Base-by-base conservation (phyloP, 2,113 vertebrate genomes). In the Nesoenas mayeri region DNA sequence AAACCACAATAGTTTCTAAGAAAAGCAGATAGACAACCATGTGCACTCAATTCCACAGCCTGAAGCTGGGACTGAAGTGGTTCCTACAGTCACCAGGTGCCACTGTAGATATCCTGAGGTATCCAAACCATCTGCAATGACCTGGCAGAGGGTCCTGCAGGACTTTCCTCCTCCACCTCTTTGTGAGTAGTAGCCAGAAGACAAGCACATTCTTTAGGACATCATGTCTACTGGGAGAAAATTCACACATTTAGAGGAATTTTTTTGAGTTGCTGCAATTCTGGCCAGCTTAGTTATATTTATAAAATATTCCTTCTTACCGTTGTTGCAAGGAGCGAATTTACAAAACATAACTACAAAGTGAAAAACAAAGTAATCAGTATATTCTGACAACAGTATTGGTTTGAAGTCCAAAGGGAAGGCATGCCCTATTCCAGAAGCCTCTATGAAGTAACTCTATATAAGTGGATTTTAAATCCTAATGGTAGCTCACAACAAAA, bases 1-100 rank as follows among this genome's bases (percentile, higher is more conserved):
- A 91, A 96, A 92, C 89, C 94, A 95, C 92, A 89, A 53, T 16
- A 34, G 88, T 86, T 95, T 94, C 66, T 73, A 47, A 85, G 28
- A 88, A 44, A 84, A 73, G 31, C 5, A 34, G n/a, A 40, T n/a
- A 71, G 12, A 71, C 69, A 66, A 90, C 91, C 36, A 72, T 2
- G 18, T 51, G 25, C 14, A 4, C 22, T 66, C 7, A 4, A 60
- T 28, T 32, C 14, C 47, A 34, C 17, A 31, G 74, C 66, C 57
- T 40, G 51, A 54, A 42, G 26, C 28, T 15, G n/a, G 51, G 24
- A 29, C 24, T 48, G 4, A 1, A n/a, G 40, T 69, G 74, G n/a
- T 42, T 18, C 4, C 31, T 25, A 4, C 31, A 7, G 31, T 44
- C 28, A 3, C 32, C 61, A 38, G 19, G 18, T 36, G 25, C 50